Percentiles rank a stretch among this genome's conserved stretches.
phyloP scores from a whole-genome alignment of 2,888 invertebrate species.

The Tenthredo notha region DNA sequence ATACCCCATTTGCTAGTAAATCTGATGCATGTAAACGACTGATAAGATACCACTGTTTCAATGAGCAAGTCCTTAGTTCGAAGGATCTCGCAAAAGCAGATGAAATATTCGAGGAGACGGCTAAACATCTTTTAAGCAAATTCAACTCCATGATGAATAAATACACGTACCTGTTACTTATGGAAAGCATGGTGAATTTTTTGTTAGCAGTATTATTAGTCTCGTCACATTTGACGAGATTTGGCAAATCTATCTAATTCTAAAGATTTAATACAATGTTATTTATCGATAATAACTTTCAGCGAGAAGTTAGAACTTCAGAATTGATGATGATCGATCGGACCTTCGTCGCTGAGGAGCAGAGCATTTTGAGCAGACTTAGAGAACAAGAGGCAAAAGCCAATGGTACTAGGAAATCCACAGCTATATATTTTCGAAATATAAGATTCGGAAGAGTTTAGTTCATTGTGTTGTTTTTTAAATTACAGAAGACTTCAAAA shows the following conservation, averaged over 20 bases:
- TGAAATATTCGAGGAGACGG: constrained; percentile 85
- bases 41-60: constrained; percentile 88
- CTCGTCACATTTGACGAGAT: not conserved
- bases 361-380: constrained; percentile 82
- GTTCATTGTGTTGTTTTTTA: not conserved
- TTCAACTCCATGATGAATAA: constrained; percentile 87
- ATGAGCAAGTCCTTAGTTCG: constrained; percentile 83
- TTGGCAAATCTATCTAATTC: not conserved
- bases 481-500: constrained; percentile 73
- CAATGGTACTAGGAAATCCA: constrained; percentile 66
- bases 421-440: not conserved
- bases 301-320: constrained; percentile 87
- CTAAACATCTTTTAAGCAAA: constrained; percentile 85
- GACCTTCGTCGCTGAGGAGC: constrained; percentile 87
- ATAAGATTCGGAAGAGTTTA: constrained; percentile 7
- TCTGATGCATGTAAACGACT: constrained; percentile 88
- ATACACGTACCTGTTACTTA: constrained; percentile 86
- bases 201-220: not conserved
- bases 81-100: constrained; percentile 86
- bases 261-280: not conserved
- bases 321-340: constrained; percentile 89
- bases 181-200: constrained; percentile 87
- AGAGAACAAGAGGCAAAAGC: constrained; percentile 80
- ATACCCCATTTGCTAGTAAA: constrained; percentile 85
- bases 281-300: constrained; percentile 58